Evolutionary conservation across 1,140 invertebrate species (phyloP).

Genomic region (Ooceraea biroi): DNA sequence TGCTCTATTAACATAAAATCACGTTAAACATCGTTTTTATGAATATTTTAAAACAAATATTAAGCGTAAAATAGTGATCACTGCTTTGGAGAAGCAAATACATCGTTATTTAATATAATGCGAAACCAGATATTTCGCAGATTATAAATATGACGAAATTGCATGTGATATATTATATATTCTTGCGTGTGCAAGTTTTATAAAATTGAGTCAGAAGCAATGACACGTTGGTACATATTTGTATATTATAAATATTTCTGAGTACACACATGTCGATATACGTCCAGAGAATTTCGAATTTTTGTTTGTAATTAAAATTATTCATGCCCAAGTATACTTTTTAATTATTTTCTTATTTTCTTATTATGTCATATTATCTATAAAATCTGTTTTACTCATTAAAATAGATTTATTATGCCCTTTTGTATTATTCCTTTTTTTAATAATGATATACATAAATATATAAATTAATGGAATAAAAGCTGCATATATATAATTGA

Average conservation of each 20-base stretch:
- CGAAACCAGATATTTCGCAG: neutral
- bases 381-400: neutral
- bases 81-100: neutral
- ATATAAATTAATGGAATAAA: neutral
- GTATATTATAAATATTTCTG: neutral
- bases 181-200: neutral
- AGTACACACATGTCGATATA: neutral
- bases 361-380: neutral
- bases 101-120: slow-evolving; percentile 11
- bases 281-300: neutral
- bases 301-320: neutral
- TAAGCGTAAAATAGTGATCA: neutral
- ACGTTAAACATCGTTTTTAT: neutral
- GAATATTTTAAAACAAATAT: neutral
- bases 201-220: neutral
- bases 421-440: neutral
- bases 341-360: neutral
- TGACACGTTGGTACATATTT: neutral
- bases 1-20: neutral
- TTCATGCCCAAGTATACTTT: neutral
- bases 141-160: slow-evolving; percentile 10
- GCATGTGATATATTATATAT: neutral
- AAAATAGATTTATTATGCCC: neutral
- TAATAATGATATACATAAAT: neutral
- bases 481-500: neutral